Conservation (phyloP, 1,140 invertebrate species). For the Panagrolaimus sp. region DNA sequence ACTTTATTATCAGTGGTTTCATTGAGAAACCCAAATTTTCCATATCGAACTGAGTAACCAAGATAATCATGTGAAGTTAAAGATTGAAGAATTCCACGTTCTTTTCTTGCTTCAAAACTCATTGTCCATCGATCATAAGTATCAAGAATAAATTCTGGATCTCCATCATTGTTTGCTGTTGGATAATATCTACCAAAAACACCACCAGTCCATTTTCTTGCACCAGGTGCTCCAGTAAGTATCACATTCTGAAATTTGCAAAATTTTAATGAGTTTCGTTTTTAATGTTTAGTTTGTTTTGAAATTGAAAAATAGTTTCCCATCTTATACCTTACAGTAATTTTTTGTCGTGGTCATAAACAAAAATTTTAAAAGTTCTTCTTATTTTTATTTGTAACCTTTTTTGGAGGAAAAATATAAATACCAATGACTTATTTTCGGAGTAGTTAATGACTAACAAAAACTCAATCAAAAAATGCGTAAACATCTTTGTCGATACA, state of each 20-base stretch:
- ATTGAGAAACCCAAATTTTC: slow-evolving; percentile 50
- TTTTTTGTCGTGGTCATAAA: too few species aligned
- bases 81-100: slow-evolving; percentile 38
- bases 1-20: slow-evolving; percentile 12
- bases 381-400: too few species aligned
- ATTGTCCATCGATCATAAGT: slow-evolving; percentile 46
- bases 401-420: too few species aligned
- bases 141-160: slow-evolving; percentile 31
- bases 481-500: too few species aligned
- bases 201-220: slow-evolving; percentile 56
- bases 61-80: slow-evolving; percentile 50
- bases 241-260: slow-evolving; percentile 40
- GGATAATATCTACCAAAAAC: slow-evolving; percentile 42
- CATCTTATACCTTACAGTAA: too few species aligned
- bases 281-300: too few species aligned
- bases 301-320: too few species aligned
- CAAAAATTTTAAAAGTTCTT: too few species aligned
- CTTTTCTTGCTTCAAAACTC: slow-evolving; percentile 38
- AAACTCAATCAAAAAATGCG: too few species aligned
- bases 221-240: slow-evolving; percentile 53
- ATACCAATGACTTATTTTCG: too few species aligned
- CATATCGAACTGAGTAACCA: slow-evolving; percentile 53
- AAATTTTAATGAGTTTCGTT: not conserved
- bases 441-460: too few species aligned
- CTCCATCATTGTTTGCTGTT: not conserved